Percentiles rank a stretch among this genome's conserved stretches.
phyloP scores from a whole-genome alignment of 2,797 vertebrate species.

The Leptatherina wallacei region DNA sequence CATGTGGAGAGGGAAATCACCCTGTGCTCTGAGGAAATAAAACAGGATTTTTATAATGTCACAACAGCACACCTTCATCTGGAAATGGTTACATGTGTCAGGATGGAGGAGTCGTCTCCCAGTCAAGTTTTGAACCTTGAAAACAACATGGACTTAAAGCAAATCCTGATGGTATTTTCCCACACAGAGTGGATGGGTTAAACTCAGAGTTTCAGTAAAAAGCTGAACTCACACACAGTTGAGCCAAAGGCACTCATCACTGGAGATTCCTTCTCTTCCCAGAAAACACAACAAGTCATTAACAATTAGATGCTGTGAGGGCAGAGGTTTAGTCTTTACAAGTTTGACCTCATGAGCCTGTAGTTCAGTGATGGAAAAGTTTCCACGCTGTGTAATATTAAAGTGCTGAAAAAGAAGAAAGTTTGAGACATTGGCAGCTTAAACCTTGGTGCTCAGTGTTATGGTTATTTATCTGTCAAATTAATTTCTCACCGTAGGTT shows the following conservation, averaged over 20 bases:
- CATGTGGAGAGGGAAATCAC: slow-evolving; percentile 49
- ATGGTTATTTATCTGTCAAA: slow-evolving; percentile 1
- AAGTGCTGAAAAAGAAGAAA: background rate
- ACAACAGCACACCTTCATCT: slow-evolving; percentile 71
- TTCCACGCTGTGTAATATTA: slow-evolving; percentile 10
- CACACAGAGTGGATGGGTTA: slow-evolving; percentile 33
- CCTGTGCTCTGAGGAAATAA: slow-evolving; percentile 53
- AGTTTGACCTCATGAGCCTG: background rate
- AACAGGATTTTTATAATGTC: slow-evolving; percentile 54
- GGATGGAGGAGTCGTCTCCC: slow-evolving; percentile 32
- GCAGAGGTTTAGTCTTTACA: slow-evolving; percentile 6
- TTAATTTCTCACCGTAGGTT: background rate
- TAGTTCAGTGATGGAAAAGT: background rate
- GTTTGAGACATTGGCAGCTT: background rate
- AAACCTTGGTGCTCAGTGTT: background rate
- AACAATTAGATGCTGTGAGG: slow-evolving; percentile 26
- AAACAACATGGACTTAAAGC: slow-evolving; percentile 50
- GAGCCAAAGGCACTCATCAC: slow-evolving; percentile 41
- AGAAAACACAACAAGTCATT: slow-evolving; percentile 43
- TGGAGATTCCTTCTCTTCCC: slow-evolving; percentile 20
- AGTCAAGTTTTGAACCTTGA: slow-evolving; percentile 45
- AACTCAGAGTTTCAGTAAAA: slow-evolving; percentile 30
- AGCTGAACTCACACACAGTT: slow-evolving; percentile 22
- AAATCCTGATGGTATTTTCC: slow-evolving; percentile 53
- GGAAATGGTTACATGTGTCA: slow-evolving; percentile 69